These are phyloP conservation scores for Emydoidea blandingii DNA, from an alignment of 2,797 vertebrate genomes.

Conservation along the genomic window DNA sequence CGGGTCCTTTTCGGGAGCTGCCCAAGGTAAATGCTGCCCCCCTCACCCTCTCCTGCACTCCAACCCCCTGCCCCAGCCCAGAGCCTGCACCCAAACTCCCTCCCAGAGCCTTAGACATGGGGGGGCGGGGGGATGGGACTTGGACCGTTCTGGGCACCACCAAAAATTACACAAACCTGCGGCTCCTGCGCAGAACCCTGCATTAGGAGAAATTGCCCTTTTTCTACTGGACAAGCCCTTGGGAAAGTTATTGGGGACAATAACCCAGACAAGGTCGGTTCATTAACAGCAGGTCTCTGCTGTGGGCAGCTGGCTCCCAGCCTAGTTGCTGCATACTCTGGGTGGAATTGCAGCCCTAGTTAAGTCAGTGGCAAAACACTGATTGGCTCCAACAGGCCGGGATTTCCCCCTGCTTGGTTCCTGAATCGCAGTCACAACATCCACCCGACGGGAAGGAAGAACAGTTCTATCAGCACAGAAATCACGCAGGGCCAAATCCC, in stretches of 20 bases:
- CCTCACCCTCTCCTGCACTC: no score
- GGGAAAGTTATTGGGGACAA: background rate
- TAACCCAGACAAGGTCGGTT: background rate
- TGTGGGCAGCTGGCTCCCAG: background rate
- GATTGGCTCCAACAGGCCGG: background rate
- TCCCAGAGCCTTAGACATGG: no score
- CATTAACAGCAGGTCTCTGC: background rate
- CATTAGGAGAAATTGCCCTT: background rate
- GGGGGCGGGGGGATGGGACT: no score
- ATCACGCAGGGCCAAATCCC: background rate
- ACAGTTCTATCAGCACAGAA: background rate
- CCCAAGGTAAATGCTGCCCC: no score
- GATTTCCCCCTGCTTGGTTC: background rate
- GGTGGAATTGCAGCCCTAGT: background rate
- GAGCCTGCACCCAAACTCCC: no score
- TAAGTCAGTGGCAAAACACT: background rate
- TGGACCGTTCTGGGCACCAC: no score
- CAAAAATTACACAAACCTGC: no score
- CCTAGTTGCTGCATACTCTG: background rate
- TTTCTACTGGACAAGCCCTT: background rate
- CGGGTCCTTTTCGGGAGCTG: no score
- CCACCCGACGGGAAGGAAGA: background rate
- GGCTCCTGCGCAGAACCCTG: no score
- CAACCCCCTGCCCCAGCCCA: no score
- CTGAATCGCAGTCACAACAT: background rate